These are phyloP conservation scores for Crenuchus spilurus DNA, from an alignment of 2,797 vertebrate species.

Conservation along the genomic window DNA sequence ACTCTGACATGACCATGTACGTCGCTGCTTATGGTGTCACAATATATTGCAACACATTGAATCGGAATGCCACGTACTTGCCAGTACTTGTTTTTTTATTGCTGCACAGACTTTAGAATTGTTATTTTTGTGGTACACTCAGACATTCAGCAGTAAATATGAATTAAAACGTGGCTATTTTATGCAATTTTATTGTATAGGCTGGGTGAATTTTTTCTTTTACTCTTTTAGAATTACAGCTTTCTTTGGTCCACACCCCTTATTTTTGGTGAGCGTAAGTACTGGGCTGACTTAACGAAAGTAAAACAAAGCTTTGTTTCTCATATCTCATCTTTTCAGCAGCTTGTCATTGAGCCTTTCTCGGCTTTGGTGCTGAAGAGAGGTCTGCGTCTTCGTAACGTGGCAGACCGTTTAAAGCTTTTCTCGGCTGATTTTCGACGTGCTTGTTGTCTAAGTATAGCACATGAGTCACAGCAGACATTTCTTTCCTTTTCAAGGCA, in stretches of 20 bases:
- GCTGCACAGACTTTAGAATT: not conserved
- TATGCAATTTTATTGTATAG: not conserved
- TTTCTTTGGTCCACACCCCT: constrained; percentile 11
- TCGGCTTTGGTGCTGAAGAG: constrained; percentile 7
- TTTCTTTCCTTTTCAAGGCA: too few relatives aligned
- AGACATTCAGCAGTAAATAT: not conserved
- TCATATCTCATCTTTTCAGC: not conserved
- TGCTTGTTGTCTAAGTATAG: not conserved
- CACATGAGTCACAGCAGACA: not conserved
- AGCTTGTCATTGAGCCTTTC: constrained; percentile 9
- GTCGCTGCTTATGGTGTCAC: too few relatives aligned
- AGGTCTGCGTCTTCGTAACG: constrained; percentile 2
- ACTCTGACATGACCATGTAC: too few relatives aligned
- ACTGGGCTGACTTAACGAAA: not conserved
- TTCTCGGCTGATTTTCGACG: not conserved
- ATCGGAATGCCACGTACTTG: too few relatives aligned
- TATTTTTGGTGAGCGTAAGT: constrained; percentile 12
- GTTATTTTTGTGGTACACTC: not conserved
- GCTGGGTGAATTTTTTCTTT: not conserved
- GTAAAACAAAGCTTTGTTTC: constrained; percentile 2
- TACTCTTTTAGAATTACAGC: not conserved
- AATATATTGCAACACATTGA: too few relatives aligned
- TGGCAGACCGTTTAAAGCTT: constrained; percentile 6
- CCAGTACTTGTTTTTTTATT: too few relatives aligned
- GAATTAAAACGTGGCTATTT: not conserved